Evolutionary conservation across 2,797 vertebrate genomes (phyloP), one percentile per base, ranked within the genome.

Genomic region (Malacoraja senta): DNA sequence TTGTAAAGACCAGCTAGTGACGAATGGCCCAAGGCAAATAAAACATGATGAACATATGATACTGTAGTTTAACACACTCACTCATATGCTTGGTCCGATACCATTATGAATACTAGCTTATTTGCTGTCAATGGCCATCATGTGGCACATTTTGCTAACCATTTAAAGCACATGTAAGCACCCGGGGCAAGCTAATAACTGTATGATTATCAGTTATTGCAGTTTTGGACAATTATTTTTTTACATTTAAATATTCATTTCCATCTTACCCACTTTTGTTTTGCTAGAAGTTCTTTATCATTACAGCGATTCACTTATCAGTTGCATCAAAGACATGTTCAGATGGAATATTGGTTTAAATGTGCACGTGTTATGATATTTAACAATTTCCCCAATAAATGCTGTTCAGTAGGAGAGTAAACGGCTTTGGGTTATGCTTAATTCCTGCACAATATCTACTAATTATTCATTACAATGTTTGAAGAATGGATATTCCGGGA

Each of bases 11-110:
- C 38, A 2, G 93, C 76, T 93, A 94, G 94, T 93, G 94, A 94
- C 91, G 93, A 95, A 95, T 95, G 88, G 94, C 95, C 94, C 94
- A 94, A 94, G 94, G 95, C 95, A 95, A 94, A 94, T 94, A 94
- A 94, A 95, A 94, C 4, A 93, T 0, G 94, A 95, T 94, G 93
- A 95, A 94, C 35, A 95, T 94, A 95, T 94, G 94, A 95, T 94
- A 95, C 94, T 94, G 94, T 77, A n/a, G 84, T 94, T 93, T 0
- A 72, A 94, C 93, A 95, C 94, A 93, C 93, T 53, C 72, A 76
- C 93, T 94, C 94, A 2, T 93, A 0, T 79, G 93, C 91, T 94
- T 94, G 93, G 94, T 92, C 90, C 90, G 76, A 76, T 92, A 92
- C 71, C 90, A 74, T 92, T 92, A 92, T 92, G 90, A 92, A 92